Evolutionary conservation across 2,113 vertebrate species (phyloP).

Genomic region (Lepus americanus): DNA sequence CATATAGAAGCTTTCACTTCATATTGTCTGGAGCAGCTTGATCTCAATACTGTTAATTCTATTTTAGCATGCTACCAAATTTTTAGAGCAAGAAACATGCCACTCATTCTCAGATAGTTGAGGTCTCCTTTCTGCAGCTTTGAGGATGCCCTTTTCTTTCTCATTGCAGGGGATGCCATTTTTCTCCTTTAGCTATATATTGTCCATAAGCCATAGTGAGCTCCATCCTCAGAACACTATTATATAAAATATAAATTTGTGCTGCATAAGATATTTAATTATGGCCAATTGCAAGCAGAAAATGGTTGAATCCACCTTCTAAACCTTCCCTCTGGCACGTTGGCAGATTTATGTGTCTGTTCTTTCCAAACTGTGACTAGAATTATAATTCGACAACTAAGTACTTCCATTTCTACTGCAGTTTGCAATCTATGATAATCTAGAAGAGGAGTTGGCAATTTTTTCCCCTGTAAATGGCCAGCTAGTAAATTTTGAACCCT

Average conservation of each 20-base stretch:
- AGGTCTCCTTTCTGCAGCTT: not conserved
- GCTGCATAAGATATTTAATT: constrained; percentile 69
- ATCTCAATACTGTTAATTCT: constrained; percentile 84
- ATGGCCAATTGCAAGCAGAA: constrained; percentile 51
- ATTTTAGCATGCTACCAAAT: constrained; percentile 80
- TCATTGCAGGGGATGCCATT: not conserved
- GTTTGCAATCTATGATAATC: constrained; percentile 48
- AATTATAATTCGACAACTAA: constrained; percentile 49
- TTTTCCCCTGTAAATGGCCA: not conserved
- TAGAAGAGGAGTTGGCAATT: not conserved
- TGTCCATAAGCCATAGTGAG: not conserved
- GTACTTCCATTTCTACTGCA: constrained; percentile 1
- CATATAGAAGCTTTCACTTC: constrained; percentile 80
- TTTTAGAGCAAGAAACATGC: constrained; percentile 75
- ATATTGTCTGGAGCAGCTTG: constrained; percentile 79
- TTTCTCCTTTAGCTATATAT: not conserved
- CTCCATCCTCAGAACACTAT: constrained; percentile 57
- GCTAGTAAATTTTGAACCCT: not conserved
- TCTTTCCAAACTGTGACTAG: constrained; percentile 36
- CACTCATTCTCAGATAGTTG: constrained; percentile 66
- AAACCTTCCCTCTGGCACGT: not conserved
- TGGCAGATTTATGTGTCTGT: constrained; percentile 53
- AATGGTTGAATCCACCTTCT: constrained; percentile 16
- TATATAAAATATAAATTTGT: constrained; percentile 57
- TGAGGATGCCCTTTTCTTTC: constrained; percentile 52